A percentile compares a stretch with the other conserved stretches of the same genome.
These are phyloP conservation scores for Drosophila micromelanica DNA, from an alignment of 1,140 invertebrate species.

Conservation along the genomic window DNA sequence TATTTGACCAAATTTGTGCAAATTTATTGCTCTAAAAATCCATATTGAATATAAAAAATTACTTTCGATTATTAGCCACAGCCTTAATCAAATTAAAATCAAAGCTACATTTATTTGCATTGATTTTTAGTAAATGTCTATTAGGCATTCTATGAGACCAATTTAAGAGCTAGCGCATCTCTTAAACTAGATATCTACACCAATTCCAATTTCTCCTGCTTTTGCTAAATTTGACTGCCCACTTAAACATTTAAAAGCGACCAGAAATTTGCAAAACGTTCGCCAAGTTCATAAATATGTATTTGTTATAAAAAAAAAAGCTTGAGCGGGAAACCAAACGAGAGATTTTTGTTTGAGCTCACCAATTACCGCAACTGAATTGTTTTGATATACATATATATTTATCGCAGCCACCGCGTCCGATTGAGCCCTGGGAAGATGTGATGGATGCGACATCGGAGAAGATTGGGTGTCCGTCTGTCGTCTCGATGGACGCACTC, in stretches of 20 bases:
- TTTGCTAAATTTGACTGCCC: not conserved
- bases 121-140: too few species aligned
- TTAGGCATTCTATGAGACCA: too few species aligned
- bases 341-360: too few species aligned
- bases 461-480: conserved; percentile 86
- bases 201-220: not conserved
- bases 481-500: conserved; percentile 73
- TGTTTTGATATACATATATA: not conserved
- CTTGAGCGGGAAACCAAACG: too few species aligned
- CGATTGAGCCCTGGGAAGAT: conserved; percentile 86
- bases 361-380: not conserved
- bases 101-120: too few species aligned
- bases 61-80: too few species aligned
- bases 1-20: too few species aligned
- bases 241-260: too few species aligned
- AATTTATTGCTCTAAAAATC: too few species aligned
- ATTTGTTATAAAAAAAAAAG: not conserved
- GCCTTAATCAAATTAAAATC: too few species aligned
- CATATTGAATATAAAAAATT: too few species aligned
- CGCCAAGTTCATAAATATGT: conserved; percentile 14
- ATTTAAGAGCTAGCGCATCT: too few species aligned
- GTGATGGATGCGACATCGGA: conserved; percentile 85
- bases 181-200: not conserved
- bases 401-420: conserved; percentile 85
- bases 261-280: not conserved